Base-by-base conservation (phyloP, 2,113 vertebrate species). In the Rousettus leschenaultii region DNA sequence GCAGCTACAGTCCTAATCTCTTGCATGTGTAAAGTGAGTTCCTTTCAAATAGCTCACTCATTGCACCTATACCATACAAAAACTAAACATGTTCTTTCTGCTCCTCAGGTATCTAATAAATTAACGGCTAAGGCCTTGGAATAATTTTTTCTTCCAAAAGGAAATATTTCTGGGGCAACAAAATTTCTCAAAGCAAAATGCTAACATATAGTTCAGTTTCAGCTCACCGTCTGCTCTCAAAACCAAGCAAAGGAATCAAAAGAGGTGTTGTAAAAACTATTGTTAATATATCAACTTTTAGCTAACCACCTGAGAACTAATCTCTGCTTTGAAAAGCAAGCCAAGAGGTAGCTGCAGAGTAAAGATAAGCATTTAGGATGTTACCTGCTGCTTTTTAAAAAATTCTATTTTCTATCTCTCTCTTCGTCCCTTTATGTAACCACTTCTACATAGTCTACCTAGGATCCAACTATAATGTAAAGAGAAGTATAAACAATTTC, bases 171-270 rank as follows among this genome's bases (percentile, higher is more conserved):
- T 28, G 26, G 11, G 24, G 73, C 38, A 33, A 65, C 51, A 65
- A 53, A 3, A 51, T 90, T 83, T 95, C 79, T 91, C 65, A 84
- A 86, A 89, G 45, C 4, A 84, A 95, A 92, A 61, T 45, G 30
- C 28, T 78, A 8, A 85, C 35, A 11, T 55, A 40, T 11, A 94
- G 35, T 77, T 85, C 0, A 70, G 33, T 84, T 24, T 28, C 6
- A 53, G 12, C 8, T 86, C 28, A 5, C 9, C n/a, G 16, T 53
- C 74, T 63, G 45, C 21, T 66, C 28, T 94, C 40, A 80, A 22
- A 70, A 88, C 22, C 45, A 51, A 78, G 18, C 28, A 78, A 57
- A 26, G 48, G 15, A 95, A 57, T 24, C 65, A 61, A 43, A 75
- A 53, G 30, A 63, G 3, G 18, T 16, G 40, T 63, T 61, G 6